Evolutionary conservation across 1,140 invertebrate genomes (phyloP).

Genomic region (Archivesica marissinica): DNA sequence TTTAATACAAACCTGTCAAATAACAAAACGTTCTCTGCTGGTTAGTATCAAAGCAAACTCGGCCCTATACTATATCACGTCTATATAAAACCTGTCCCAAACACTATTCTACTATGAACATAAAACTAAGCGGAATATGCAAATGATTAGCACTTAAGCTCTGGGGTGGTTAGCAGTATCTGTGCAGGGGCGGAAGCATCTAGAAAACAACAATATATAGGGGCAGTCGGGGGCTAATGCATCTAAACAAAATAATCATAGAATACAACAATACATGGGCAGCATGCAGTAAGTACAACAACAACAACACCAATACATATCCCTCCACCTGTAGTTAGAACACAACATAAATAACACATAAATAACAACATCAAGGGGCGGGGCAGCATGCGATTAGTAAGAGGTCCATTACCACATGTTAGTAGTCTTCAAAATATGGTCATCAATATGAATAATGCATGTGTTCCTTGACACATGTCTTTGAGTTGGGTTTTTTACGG

Average conservation of each 20-base stretch:
- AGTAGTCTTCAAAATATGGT: background rate
- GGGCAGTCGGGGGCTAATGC: background rate
- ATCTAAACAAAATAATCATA: no score
- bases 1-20: background rate
- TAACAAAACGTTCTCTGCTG: constrained; percentile 6
- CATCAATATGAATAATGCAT: background rate
- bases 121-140: constrained; percentile 9
- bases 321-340: constrained; percentile 44
- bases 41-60: constrained; percentile 32
- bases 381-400: constrained; percentile 62
- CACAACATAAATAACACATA: constrained; percentile 7
- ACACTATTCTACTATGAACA: background rate
- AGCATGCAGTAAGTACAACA: constrained; percentile 60
- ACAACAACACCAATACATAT: constrained; percentile 34
- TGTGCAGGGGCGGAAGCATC: constrained; percentile 45
- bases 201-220: constrained; percentile 32
- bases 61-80: background rate
- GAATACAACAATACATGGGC: background rate
- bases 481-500: no score
- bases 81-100: constrained; percentile 5
- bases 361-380: constrained; percentile 6
- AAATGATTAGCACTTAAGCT: constrained; percentile 41
- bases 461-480: no score
- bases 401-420: constrained; percentile 11
- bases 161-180: constrained; percentile 34